Conservation (phyloP, 1,140 invertebrate species). For the Eufriesea mexicana region DNA sequence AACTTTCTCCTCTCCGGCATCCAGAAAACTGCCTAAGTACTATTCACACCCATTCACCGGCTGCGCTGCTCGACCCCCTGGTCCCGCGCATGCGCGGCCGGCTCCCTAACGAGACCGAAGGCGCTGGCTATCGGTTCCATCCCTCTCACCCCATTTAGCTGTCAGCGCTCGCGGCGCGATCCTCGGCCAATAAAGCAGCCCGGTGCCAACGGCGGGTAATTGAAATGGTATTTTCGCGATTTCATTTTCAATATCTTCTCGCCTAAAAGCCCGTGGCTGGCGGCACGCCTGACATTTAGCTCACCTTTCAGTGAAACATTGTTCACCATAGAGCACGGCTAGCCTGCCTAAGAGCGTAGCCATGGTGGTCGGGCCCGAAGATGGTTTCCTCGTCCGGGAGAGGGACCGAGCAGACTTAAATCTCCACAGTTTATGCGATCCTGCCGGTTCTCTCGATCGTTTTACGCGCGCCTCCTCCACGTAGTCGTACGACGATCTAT, state of each 20-base stretch:
- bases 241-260: constrained; percentile 45
- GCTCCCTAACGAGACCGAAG: not conserved
- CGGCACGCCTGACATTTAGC: constrained; percentile 47
- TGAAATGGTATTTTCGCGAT: constrained; percentile 49
- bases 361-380: constrained; percentile 62
- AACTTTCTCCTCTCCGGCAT: too few relatives aligned
- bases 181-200: constrained; percentile 9
- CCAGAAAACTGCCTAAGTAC: too few relatives aligned
- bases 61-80: too few relatives aligned
- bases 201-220: not conserved
- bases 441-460: constrained; percentile 66
- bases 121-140: not conserved
- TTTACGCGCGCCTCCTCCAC: constrained; percentile 63
- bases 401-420: constrained; percentile 56
- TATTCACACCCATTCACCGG: too few relatives aligned
- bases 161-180: not conserved
- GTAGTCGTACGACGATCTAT: constrained; percentile 64
- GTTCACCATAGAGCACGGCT: constrained; percentile 35
- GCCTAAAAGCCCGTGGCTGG: constrained; percentile 24
- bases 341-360: constrained; percentile 54
- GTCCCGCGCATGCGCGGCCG: too few relatives aligned
- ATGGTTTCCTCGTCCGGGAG: constrained; percentile 65
- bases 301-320: constrained; percentile 58
- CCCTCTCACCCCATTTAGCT: constrained; percentile 24
- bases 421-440: constrained; percentile 67